phyloP scores from a whole-genome alignment of 1,140 invertebrate genomes.

The Aphelenchoides fujianensis region DNA sequence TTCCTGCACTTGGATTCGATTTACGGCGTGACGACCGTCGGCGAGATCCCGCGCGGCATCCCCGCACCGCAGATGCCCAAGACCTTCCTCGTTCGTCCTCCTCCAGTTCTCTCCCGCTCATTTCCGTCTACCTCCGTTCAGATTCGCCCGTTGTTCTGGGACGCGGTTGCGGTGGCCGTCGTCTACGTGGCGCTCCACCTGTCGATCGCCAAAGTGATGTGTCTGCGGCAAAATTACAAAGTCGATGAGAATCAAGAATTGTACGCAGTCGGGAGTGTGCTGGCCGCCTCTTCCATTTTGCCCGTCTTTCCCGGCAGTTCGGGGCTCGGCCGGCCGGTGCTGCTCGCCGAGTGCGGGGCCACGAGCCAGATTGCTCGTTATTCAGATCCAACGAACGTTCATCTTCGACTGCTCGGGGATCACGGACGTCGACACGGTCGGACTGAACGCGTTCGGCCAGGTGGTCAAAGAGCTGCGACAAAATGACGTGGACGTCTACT shows the following conservation, averaged over 20 bases:
- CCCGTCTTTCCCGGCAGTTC: constrained; percentile 35
- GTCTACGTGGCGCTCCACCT: constrained; percentile 37
- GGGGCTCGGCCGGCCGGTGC: constrained; percentile 34
- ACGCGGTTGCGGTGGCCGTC: constrained; percentile 41
- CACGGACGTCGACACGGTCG: constrained; percentile 34
- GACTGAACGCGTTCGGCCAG: constrained; percentile 6
- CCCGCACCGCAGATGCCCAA: constrained; percentile 2
- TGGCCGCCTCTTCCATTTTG: constrained; percentile 26
- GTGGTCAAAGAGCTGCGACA: constrained; percentile 4
- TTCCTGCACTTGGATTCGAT: neutral
- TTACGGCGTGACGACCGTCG: constrained; percentile 28
- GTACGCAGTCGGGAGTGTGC: constrained; percentile 30
- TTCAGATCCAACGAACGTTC: constrained; percentile 17
- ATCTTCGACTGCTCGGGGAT: constrained; percentile 36
- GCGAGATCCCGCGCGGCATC: constrained; percentile 32
- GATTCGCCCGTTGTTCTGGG: neutral
- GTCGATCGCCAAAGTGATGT: constrained; percentile 35
- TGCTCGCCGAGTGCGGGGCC: constrained; percentile 36
- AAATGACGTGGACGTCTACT: neutral
- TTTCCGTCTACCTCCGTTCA: too few species aligned
- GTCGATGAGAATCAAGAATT: constrained; percentile 41
- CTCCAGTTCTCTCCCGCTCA: too few species aligned
- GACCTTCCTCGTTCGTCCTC: too few species aligned
- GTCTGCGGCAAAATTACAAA: constrained; percentile 26
- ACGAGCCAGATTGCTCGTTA: constrained; percentile 8